These are phyloP conservation scores for Brachionus asplanchnoidis DNA, from an alignment of 1,140 invertebrate genomes.

Conservation along the genomic window DNA sequence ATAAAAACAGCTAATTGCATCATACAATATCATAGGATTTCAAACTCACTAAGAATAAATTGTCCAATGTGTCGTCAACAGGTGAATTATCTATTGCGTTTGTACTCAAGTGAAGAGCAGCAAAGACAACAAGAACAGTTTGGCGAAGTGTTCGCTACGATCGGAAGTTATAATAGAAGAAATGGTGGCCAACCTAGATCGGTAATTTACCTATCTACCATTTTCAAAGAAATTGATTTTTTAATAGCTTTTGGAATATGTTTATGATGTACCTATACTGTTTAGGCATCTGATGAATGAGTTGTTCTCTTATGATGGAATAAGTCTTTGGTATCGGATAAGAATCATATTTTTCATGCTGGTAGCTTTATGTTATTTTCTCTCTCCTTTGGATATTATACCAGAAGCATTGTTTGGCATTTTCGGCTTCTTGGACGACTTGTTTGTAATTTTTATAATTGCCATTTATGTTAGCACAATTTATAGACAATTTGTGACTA, in stretches of 20 bases:
- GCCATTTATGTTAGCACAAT: constrained; percentile 14
- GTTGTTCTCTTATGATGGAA: constrained; percentile 20
- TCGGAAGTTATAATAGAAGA: constrained; percentile 38
- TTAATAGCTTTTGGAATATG: constrained; percentile 29
- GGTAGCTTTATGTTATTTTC: constrained; percentile 11
- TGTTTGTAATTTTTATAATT: constrained; percentile 14
- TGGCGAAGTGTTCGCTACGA: not conserved
- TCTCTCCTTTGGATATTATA: constrained; percentile 41
- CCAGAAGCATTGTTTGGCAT: constrained; percentile 41
- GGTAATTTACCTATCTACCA: not conserved
- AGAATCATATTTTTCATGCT: constrained; percentile 11
- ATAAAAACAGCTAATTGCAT: constrained; percentile 26
- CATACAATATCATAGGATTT: not conserved
- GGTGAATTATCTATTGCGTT: not conserved
- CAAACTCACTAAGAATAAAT: not conserved
- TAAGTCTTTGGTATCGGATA: constrained; percentile 20
- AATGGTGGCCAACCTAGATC: constrained; percentile 8
- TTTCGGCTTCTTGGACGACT: constrained; percentile 40
- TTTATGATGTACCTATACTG: constrained; percentile 32
- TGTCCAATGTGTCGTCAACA: constrained; percentile 39
- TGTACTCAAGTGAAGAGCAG: not conserved
- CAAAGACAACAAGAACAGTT: not conserved
- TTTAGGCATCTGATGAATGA: constrained; percentile 25
- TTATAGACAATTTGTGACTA: constrained; percentile 23
- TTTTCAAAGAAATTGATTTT: not conserved